Evolutionary conservation across 1,140 invertebrate species (phyloP).

Genomic region (Antheraea pernyi): DNA sequence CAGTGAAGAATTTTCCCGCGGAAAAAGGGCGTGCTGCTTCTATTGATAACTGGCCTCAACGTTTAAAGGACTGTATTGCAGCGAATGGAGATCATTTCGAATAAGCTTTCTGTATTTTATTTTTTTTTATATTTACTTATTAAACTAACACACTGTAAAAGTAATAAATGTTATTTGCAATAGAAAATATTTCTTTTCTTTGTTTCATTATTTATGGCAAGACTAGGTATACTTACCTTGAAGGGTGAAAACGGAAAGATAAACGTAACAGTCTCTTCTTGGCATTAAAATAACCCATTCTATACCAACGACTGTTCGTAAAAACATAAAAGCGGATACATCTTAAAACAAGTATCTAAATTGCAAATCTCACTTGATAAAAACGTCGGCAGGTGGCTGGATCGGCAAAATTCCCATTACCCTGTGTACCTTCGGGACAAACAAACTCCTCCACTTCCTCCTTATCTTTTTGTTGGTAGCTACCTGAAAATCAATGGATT

Average conservation of each 20-base stretch:
- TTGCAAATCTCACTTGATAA: conserved; percentile 84
- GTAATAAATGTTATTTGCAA: too few species aligned
- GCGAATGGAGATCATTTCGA: too few species aligned
- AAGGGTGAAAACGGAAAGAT: background rate
- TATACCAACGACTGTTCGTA: background rate
- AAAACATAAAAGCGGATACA: conserved; percentile 5
- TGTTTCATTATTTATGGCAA: too few species aligned
- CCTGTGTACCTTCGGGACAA: conserved; percentile 77
- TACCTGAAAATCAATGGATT: conserved; percentile 42
- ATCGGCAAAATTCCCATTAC: conserved; percentile 95
- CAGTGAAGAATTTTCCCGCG: too few species aligned
- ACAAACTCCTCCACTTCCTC: conserved; percentile 66
- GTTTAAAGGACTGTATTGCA: too few species aligned
- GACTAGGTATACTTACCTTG: too few species aligned
- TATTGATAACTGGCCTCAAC: too few species aligned
- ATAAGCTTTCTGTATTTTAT: too few species aligned
- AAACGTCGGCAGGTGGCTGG: conserved; percentile 92
- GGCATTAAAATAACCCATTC: background rate
- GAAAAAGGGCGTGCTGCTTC: too few species aligned
- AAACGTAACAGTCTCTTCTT: background rate
- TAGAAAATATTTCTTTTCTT: too few species aligned
- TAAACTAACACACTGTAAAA: too few species aligned
- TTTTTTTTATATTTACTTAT: too few species aligned
- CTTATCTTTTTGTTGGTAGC: conserved; percentile 67
- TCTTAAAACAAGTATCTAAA: conserved; percentile 14